Evolutionary conservation across 92 coral and sea anemone genomes (phyloP).

Genomic region (Blastomussa wellsi): DNA sequence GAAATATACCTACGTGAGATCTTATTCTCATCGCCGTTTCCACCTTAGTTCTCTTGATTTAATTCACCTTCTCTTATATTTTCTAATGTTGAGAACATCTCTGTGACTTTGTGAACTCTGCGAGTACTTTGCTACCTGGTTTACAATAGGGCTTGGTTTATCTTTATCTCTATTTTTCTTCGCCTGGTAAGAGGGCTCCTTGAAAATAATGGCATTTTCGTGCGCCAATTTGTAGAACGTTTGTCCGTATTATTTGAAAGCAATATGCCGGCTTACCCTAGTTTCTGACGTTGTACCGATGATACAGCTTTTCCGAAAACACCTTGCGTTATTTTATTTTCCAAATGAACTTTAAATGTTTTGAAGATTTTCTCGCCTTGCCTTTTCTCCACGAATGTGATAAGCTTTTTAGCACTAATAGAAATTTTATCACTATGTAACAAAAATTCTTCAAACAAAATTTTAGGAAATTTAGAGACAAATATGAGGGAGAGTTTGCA

Average conservation of each 20-base stretch:
- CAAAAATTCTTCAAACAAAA: not conserved
- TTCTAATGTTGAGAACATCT: not conserved
- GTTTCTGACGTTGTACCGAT: no score
- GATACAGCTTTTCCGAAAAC: no score
- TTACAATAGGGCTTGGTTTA: no score
- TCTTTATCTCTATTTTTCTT: no score
- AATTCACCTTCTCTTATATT: not conserved
- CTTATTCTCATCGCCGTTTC: not conserved
- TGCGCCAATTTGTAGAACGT: no score
- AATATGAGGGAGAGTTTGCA: not conserved
- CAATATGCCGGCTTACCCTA: no score
- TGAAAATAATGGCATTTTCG: no score
- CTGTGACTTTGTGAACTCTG: not conserved
- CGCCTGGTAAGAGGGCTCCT: not conserved
- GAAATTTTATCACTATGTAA: not conserved
- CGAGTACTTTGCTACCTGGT: not conserved
- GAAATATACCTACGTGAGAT: not conserved
- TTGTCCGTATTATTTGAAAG: no score
- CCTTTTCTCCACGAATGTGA: no score
- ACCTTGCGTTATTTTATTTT: no score
- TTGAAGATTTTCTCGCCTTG: no score
- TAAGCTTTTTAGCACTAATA: not conserved
- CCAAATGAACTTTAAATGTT: no score
- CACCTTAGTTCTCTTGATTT: not conserved
- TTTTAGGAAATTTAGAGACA: not conserved